phyloP scores from a whole-genome alignment of 2,888 invertebrate genomes.

The Pyralis farinalis region DNA sequence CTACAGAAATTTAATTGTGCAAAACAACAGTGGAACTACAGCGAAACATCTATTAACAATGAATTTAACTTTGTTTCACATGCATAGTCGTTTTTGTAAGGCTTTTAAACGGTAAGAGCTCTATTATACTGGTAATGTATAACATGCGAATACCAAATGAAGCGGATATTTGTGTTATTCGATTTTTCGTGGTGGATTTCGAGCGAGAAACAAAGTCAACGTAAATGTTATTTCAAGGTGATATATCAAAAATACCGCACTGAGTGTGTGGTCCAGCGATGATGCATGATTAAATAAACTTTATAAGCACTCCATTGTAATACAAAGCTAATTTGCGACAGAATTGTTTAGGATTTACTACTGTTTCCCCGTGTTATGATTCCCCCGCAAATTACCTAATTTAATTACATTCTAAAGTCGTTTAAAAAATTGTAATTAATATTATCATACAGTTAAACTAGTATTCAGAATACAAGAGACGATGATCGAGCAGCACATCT shows the following conservation, averaged over 20 bases:
- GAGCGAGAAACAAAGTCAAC: slow-evolving; percentile 2
- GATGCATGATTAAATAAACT: neutral
- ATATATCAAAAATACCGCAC: slow-evolving; percentile 22
- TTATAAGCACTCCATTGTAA: too few species aligned
- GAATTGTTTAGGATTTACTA: too few species aligned
- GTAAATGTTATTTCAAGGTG: slow-evolving; percentile 23
- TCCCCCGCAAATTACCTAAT: too few species aligned
- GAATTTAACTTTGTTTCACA: neutral
- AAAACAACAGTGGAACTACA: slow-evolving; percentile 2
- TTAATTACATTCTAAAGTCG: too few species aligned
- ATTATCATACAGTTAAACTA: too few species aligned
- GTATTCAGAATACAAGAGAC: too few species aligned
- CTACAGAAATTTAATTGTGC: slow-evolving; percentile 8
- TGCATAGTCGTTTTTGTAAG: neutral
- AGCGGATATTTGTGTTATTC: neutral
- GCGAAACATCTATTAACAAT: neutral
- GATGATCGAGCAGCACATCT: too few species aligned
- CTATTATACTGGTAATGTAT: neutral
- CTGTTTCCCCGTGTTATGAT: too few species aligned
- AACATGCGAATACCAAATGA: neutral
- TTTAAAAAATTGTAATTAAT: too few species aligned
- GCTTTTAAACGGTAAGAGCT: neutral
- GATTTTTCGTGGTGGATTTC: neutral
- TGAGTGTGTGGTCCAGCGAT: slow-evolving; percentile 16
- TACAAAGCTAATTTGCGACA: too few species aligned